These are phyloP conservation scores for Noctua janthe DNA, from an alignment of 2,888 invertebrate species.

Conservation along the genomic window DNA sequence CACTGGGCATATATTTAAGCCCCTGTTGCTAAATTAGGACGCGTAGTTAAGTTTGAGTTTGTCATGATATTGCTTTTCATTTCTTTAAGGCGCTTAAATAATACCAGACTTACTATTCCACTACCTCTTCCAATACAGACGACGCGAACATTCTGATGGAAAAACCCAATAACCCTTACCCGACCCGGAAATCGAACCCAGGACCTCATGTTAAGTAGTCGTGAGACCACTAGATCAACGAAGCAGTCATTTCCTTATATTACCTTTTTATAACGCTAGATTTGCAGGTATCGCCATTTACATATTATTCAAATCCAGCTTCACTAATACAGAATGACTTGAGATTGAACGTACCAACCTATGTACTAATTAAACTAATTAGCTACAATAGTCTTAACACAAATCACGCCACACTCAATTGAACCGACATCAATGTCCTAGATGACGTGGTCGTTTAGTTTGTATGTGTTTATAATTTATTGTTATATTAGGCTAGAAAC, in stretches of 20 bases:
- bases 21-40: not conserved
- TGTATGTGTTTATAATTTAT: slow-evolving; percentile 1
- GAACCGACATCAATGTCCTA: slow-evolving; percentile 22
- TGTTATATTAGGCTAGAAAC: not conserved
- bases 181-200: not conserved
- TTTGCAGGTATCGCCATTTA: not conserved
- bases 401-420: slow-evolving; percentile 42
- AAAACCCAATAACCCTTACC: not conserved
- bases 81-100: not conserved
- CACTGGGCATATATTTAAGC: too few relatives aligned
- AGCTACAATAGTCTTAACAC: slow-evolving; percentile 19
- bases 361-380: slow-evolving; percentile 32
- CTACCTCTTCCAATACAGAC: not conserved
- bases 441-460: slow-evolving; percentile 33
- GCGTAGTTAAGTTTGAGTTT: not conserved
- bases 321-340: not conserved
- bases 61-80: not conserved
- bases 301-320: not conserved
- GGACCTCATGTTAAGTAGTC: not conserved
- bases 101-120: not conserved
- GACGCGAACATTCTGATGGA: not conserved
- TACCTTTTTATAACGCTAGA: not conserved
- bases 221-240: not conserved
- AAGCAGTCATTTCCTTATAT: not conserved
- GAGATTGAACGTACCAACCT: not conserved